A percentile compares a stretch with the other conserved stretches of the same genome.
Conservation (phyloP, 2,888 invertebrate genomes). For the Cyaniris semiargus region DNA sequence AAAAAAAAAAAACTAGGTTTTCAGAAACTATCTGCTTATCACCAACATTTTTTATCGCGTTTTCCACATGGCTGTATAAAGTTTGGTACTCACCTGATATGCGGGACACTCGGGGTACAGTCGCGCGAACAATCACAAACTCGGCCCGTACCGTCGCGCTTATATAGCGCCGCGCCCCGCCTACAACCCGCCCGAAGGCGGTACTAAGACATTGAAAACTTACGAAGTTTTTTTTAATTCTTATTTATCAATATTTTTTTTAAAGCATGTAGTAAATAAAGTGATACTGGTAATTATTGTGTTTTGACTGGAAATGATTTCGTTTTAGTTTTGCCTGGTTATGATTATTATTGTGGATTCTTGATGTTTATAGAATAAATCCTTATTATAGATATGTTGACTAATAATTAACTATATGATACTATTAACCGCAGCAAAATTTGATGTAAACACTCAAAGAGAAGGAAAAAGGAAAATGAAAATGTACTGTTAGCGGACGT, state of each 20-base stretch:
- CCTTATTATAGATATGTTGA: too few species aligned
- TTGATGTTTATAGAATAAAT: too few species aligned
- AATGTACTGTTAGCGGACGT: too few species aligned
- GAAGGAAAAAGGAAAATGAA: background rate
- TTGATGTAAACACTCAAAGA: conserved; percentile 35
- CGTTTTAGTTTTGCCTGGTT: too few species aligned
- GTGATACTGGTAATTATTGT: too few species aligned
- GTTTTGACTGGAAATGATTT: too few species aligned
- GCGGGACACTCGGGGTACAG: conserved; percentile 51
- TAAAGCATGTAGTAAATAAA: too few species aligned
- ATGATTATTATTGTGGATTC: too few species aligned
- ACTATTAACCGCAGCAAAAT: too few species aligned
- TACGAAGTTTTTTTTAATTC: conserved; percentile 45
- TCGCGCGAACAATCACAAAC: conserved; percentile 72
- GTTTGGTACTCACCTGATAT: conserved; percentile 40
- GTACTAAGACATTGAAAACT: conserved; percentile 53
- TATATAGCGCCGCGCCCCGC: conserved; percentile 74
- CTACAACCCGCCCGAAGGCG: conserved; percentile 68
- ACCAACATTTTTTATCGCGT: conserved; percentile 33
- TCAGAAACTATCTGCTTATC: too few species aligned
- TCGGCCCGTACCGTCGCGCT: conserved; percentile 64
- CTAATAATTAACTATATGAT: too few species aligned
- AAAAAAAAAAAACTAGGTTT: too few species aligned
- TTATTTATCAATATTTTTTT: conserved; percentile 8
- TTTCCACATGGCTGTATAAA: conserved; percentile 1